Evolutionary conservation across 2,797 vertebrate genomes (phyloP).

Genomic region (Gadopsis bispinosus): DNA sequence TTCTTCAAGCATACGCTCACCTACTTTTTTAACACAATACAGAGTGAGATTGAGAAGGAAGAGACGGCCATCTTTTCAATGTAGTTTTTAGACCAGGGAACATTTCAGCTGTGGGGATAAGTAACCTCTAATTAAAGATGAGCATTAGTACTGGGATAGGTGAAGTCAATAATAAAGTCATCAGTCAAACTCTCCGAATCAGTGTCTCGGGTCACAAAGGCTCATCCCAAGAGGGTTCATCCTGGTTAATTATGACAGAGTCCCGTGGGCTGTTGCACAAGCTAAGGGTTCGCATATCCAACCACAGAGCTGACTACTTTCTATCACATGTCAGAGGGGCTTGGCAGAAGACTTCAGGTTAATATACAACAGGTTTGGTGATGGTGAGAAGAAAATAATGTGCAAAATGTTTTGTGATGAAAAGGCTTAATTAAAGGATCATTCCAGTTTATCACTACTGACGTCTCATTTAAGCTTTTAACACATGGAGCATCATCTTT

Average conservation of each 20-base stretch:
- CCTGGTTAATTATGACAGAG: slow-evolving; percentile 68
- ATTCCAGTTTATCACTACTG: not conserved
- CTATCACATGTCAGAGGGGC: slow-evolving; percentile 17
- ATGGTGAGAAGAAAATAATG: not conserved
- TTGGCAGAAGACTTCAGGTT: slow-evolving; percentile 21
- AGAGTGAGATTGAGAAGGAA: not conserved
- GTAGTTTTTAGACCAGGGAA: slow-evolving; percentile 20
- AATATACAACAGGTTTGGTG: slow-evolving; percentile 8
- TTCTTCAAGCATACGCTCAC: not conserved
- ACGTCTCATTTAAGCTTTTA: not conserved
- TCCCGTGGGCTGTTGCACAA: slow-evolving; percentile 63
- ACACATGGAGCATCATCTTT: not conserved
- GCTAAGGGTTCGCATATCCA: slow-evolving; percentile 55
- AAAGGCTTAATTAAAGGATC: not conserved
- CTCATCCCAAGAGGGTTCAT: slow-evolving; percentile 64
- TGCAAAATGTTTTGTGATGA: not conserved
- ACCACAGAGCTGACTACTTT: slow-evolving; percentile 22
- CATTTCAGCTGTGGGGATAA: slow-evolving; percentile 21
- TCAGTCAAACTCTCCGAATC: slow-evolving; percentile 64
- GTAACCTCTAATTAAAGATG: slow-evolving; percentile 55
- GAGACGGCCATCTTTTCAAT: slow-evolving; percentile 4
- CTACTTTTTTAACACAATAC: not conserved
- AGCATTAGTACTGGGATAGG: slow-evolving; percentile 41
- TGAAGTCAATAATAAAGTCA: slow-evolving; percentile 71
- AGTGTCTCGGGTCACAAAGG: slow-evolving; percentile 47